Conservation (phyloP, 1,140 invertebrate genomes). For the Globodera ellingtonae region DNA sequence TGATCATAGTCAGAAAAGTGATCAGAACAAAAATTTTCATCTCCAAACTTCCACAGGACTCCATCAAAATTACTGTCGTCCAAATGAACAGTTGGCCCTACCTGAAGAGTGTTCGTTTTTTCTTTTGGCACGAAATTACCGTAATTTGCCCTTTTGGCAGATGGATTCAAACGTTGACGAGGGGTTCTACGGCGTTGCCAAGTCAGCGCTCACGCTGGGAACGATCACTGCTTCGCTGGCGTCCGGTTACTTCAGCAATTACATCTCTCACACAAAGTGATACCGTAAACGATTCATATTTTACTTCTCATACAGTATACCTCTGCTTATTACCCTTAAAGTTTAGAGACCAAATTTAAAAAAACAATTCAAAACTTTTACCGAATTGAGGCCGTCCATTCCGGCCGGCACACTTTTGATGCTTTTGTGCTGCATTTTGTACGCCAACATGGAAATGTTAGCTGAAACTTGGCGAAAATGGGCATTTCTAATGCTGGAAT, state of each 20-base stretch:
- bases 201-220: conserved; percentile 6
- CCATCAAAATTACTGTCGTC: background rate
- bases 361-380: background rate
- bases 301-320: no score
- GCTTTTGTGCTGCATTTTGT: conserved; percentile 1
- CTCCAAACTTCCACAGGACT: background rate
- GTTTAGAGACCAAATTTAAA: background rate
- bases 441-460: conserved; percentile 20
- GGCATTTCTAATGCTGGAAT: conserved; percentile 13
- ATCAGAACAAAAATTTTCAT: background rate
- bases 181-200: conserved; percentile 10
- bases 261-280: conserved; percentile 26
- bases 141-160: background rate
- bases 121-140: background rate
- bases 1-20: conserved; percentile 9
- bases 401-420: background rate
- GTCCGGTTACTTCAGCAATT: conserved; percentile 20
- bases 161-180: conserved; percentile 11
- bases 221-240: conserved; percentile 8
- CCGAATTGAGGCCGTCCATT: conserved; percentile 13
- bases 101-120: conserved; percentile 10
- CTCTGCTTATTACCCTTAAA: background rate
- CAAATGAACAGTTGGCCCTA: conserved; percentile 26
- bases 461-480: background rate
- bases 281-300: no score